Base-by-base conservation (phyloP, 2,888 invertebrate species). In the Nebria salina region DNA sequence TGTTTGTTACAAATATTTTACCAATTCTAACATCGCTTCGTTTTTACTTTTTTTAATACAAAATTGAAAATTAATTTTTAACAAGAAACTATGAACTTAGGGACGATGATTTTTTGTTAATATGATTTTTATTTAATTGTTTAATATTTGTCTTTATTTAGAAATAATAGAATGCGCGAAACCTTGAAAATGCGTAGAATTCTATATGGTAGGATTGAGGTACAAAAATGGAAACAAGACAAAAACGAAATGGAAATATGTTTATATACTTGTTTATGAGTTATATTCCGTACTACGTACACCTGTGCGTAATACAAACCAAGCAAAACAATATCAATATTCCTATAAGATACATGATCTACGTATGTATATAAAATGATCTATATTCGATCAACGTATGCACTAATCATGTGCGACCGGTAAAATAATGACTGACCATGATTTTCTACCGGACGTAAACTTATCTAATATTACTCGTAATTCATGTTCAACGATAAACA, bases 381-480 rank as follows among this genome's bases (percentile, higher is more conserved):
- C 54, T 13, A 54, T 54, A 54, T 54, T 54, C 54, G 13, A 54
- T 54, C 7, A 8, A 54, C 54, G 54, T 54, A 54, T 54, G 54
- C 54, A 13, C 54, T 54, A 13, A 54, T 54, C 54, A 54, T 54
- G 11, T 13, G 54, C 54, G 34, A 34, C 66, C 15, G 70, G 25
- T 8, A 54, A 54, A 54, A 54, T 70, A 70, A 70, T 70, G 11
- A 13, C 65, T 79, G 79, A 43, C 75, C 79, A 66, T 79, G 79
- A 75, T 78, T 78, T 76, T 76, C 34, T 73, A 79, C 43, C 79
- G 79, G 79, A 79, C 74, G 79, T 74, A 41, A 74, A 74, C 65
- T 79, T 79, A 79, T 79, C 79, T 79, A 79, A 79, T 79, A 74
- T 74, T 65, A 72, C 20, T 42, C n/a, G 66, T 74, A 74, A 75